Evolutionary conservation across 2,113 vertebrate genomes (phyloP).

Genomic region (Sialia sialis): DNA sequence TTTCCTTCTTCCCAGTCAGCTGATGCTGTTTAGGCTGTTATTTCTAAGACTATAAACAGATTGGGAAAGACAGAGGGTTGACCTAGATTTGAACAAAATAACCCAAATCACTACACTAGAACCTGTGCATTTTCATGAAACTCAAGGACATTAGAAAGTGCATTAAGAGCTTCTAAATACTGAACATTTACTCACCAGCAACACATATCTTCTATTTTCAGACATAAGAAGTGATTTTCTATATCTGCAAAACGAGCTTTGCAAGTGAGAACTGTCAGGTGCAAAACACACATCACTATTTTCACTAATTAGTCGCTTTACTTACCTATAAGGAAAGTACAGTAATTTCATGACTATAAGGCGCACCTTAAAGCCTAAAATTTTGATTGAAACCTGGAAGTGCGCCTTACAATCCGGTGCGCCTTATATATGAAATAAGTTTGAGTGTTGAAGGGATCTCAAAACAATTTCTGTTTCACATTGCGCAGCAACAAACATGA

Average conservation of each 20-base stretch:
- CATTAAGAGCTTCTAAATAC: neutral
- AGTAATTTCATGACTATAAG: no score
- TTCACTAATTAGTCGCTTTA: neutral
- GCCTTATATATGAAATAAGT: no score
- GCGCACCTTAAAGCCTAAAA: no score
- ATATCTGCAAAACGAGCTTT: neutral
- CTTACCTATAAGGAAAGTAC: neutral
- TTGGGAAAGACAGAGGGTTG: neutral
- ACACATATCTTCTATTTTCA: neutral
- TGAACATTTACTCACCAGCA: neutral
- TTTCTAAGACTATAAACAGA: neutral
- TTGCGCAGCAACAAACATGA: no score
- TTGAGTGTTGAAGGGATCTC: no score
- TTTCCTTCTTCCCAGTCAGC: neutral
- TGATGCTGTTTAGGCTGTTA: neutral
- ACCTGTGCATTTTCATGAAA: neutral
- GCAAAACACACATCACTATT: neutral
- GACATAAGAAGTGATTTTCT: neutral
- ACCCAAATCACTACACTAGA: neutral
- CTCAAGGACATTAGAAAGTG: neutral
- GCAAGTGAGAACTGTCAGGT: neutral
- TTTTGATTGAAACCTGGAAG: no score
- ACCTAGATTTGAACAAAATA: constrained; percentile 15
- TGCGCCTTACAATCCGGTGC: no score
- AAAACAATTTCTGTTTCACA: no score